These are phyloP conservation scores for Rhinoderma darwinii DNA, from an alignment of 2,113 vertebrate species.

Conservation along the genomic window DNA sequence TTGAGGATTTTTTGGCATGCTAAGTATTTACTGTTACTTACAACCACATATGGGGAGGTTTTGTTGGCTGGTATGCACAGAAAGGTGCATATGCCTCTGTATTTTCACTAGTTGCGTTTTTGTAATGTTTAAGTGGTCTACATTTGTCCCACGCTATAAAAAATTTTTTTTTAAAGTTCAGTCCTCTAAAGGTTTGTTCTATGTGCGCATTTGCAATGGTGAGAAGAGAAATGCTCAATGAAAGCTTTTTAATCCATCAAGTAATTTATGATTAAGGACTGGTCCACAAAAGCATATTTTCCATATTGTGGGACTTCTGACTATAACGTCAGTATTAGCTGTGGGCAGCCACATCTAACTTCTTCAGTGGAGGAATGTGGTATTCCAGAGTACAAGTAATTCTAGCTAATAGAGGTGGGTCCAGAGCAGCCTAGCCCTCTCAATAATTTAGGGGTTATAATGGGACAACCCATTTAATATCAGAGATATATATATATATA, in stretches of 20 bases:
- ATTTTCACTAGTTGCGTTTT: slow-evolving; percentile 15
- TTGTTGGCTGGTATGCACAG: not conserved
- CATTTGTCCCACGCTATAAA: not conserved
- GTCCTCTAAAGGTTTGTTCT: not conserved
- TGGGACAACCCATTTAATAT: too few species aligned
- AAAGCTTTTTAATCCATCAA: not conserved
- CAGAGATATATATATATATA: too few species aligned
- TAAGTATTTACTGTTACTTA: slow-evolving; percentile 11
- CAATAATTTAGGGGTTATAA: too few species aligned
- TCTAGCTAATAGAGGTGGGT: too few species aligned
- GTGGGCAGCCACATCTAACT: too few species aligned
- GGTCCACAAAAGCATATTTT: not conserved
- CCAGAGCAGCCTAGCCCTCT: too few species aligned
- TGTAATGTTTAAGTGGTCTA: not conserved
- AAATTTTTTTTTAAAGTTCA: not conserved
- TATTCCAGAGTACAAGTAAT: too few species aligned
- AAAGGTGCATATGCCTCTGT: not conserved
- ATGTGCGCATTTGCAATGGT: slow-evolving; percentile 1
- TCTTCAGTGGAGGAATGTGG: too few species aligned
- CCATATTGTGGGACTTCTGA: too few species aligned
- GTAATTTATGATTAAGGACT: not conserved
- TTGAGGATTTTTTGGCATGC: not conserved
- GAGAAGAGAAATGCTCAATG: not conserved
- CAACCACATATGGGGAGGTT: not conserved
- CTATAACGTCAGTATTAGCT: too few species aligned